Conservation (phyloP, 2,113 vertebrate species). For the Corythoichthys intestinalis region DNA sequence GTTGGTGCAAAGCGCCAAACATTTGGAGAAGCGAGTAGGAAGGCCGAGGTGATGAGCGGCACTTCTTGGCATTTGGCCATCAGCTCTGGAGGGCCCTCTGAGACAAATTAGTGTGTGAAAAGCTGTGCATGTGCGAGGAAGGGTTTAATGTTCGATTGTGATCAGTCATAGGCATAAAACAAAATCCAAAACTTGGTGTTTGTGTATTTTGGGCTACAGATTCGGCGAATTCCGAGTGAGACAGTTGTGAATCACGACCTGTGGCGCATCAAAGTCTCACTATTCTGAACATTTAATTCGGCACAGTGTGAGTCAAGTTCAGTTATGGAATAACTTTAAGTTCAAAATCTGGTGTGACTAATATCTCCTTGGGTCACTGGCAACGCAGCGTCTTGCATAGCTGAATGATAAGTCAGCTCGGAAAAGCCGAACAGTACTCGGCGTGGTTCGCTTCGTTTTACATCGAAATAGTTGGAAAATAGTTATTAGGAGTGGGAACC, state of each 20-base stretch:
- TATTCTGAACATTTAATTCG: not conserved
- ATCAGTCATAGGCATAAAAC: constrained; percentile 60
- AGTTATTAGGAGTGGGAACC: too few relatives aligned
- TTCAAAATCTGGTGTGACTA: not conserved
- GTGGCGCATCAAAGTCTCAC: constrained; percentile 11
- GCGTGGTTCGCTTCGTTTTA: too few relatives aligned
- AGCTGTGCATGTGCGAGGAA: constrained; percentile 22
- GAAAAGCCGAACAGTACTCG: not conserved
- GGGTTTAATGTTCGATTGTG: constrained; percentile 43
- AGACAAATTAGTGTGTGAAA: constrained; percentile 34
- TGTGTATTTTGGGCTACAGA: constrained; percentile 64
- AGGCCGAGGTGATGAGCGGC: constrained; percentile 73
- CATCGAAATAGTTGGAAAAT: too few relatives aligned
- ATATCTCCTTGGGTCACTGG: not conserved
- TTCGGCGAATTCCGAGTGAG: constrained; percentile 65
- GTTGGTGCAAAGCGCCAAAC: constrained; percentile 70
- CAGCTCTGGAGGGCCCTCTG: constrained; percentile 65
- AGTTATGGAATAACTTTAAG: not conserved
- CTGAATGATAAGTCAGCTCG: not conserved
- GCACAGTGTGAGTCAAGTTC: not conserved
- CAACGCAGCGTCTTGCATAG: not conserved
- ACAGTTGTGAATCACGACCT: constrained; percentile 78
- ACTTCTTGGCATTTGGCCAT: constrained; percentile 80
- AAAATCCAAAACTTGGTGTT: constrained; percentile 85
- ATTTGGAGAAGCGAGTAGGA: constrained; percentile 70